Conservation (phyloP, 1,140 invertebrate species). For the Neodiprion fabricii region DNA sequence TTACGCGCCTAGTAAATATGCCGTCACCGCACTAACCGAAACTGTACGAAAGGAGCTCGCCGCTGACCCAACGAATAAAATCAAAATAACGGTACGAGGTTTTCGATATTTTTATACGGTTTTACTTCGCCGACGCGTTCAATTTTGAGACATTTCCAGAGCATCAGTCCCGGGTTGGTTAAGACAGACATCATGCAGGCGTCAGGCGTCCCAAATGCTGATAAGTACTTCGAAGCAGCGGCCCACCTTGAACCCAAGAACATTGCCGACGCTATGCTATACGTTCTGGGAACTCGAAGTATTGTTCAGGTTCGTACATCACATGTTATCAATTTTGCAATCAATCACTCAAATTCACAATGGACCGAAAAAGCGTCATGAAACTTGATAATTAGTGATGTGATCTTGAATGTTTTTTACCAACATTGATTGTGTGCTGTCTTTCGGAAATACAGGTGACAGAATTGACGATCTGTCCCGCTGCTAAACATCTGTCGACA, state of each 20-base stretch:
- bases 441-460: neutral
- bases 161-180: constrained; percentile 67
- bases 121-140: neutral
- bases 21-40: constrained; percentile 60
- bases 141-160: constrained; percentile 52
- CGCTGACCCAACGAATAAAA: constrained; percentile 31
- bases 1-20: constrained; percentile 63
- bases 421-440: neutral
- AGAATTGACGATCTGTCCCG: neutral
- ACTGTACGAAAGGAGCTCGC: constrained; percentile 59
- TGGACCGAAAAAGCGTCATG: neutral
- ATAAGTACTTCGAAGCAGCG: constrained; percentile 14
- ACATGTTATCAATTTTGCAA: neutral
- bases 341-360: neutral
- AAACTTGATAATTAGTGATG: too few relatives aligned
- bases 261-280: constrained; percentile 63
- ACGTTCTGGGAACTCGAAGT: constrained; percentile 58
- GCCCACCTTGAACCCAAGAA: constrained; percentile 55
- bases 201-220: constrained; percentile 22
- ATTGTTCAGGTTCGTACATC: constrained; percentile 58
- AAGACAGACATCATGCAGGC: constrained; percentile 61
- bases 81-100: constrained; percentile 47
- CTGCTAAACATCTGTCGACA: constrained; percentile 43
- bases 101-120: neutral
- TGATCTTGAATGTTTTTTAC: neutral